Percentiles rank a stretch among this genome's conserved stretches.
phyloP scores from a whole-genome alignment of 2,113 vertebrate species.

The Prietella phreatophila region DNA sequence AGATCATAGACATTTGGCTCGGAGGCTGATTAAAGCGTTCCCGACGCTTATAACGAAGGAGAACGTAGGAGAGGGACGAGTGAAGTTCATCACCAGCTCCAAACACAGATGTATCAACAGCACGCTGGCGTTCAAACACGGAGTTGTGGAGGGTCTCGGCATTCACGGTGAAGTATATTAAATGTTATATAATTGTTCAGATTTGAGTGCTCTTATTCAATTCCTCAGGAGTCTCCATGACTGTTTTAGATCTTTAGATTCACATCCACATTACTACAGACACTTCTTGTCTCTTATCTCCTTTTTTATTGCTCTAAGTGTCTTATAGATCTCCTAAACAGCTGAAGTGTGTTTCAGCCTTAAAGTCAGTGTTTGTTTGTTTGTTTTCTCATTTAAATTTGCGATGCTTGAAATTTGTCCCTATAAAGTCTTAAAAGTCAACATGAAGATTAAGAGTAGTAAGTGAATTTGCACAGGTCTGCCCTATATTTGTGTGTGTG shows the following conservation, averaged over 20 bases:
- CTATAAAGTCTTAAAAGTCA: not conserved
- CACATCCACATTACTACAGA: not conserved
- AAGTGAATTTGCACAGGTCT: not conserved
- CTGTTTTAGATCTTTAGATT: not conserved
- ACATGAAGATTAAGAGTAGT: not conserved
- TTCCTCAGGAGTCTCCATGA: not conserved
- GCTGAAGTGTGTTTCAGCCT: not conserved
- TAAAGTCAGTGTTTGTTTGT: not conserved
- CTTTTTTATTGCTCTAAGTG: not conserved
- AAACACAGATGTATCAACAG: constrained; percentile 92
- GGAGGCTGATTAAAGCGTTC: constrained; percentile 80
- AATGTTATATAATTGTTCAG: not conserved
- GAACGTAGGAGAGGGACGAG: constrained; percentile 64
- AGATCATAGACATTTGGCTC: constrained; percentile 80
- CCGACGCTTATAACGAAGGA: constrained; percentile 76
- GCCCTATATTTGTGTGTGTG: not conserved
- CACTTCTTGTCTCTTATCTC: not conserved
- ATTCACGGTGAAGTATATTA: constrained; percentile 60
- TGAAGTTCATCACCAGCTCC: constrained; percentile 85
- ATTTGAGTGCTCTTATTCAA: not conserved
- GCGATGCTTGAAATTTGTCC: not conserved
- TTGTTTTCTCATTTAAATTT: not conserved
- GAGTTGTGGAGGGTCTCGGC: constrained; percentile 61
- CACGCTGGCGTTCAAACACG: constrained; percentile 78
- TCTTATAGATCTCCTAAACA: not conserved